phyloP scores from a whole-genome alignment of 1,140 invertebrate genomes.

The Tetramorium alpestre region DNA sequence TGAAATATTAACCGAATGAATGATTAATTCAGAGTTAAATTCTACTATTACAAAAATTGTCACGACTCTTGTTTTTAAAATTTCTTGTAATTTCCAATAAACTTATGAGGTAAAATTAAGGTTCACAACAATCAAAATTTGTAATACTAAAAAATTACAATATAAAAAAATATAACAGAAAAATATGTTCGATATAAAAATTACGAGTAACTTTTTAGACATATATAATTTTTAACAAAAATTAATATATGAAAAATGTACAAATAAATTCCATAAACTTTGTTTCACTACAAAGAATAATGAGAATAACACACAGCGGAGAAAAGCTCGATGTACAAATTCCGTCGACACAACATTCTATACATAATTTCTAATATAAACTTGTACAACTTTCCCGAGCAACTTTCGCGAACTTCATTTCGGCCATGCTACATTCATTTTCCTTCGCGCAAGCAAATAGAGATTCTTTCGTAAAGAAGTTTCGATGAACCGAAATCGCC shows the following conservation, averaged over 20 bases:
- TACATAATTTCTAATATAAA: slow-evolving; percentile 21
- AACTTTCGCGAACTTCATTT: slow-evolving; percentile 8
- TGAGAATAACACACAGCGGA: neutral
- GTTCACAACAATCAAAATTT: neutral
- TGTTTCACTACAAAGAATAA: neutral
- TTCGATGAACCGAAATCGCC: neutral
- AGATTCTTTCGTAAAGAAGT: neutral
- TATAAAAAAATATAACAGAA: neutral
- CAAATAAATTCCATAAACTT: neutral
- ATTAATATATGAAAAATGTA: neutral
- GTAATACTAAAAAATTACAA: neutral
- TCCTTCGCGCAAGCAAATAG: neutral
- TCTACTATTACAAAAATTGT: neutral
- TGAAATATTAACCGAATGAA: neutral
- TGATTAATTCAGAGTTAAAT: neutral
- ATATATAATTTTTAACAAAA: neutral
- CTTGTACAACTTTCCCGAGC: slow-evolving; percentile 4
- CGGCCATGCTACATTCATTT: neutral
- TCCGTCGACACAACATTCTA: neutral
- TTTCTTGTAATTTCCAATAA: neutral
- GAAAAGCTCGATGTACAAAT: neutral
- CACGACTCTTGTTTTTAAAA: neutral
- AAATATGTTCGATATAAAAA: neutral
- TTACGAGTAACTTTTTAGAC: neutral
- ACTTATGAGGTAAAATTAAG: neutral